A percentile compares a stretch with the other conserved stretches of the same genome.
These are phyloP conservation scores for Tinamus major DNA, from an alignment of 2,797 vertebrate genomes.

Conservation along the genomic window DNA sequence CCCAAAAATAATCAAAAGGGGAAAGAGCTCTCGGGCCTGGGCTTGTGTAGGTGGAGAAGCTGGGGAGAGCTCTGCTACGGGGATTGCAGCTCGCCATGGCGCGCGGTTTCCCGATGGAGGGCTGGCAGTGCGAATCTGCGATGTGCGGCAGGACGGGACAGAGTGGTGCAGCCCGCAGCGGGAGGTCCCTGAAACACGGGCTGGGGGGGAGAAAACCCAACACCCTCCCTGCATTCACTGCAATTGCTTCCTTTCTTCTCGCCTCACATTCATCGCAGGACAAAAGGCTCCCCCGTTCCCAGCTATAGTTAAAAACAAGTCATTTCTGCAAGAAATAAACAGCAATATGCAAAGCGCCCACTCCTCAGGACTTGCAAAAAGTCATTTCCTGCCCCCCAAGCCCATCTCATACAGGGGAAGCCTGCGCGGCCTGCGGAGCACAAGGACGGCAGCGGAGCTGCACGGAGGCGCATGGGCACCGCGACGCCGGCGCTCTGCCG, in stretches of 20 bases:
- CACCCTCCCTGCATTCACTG: neutral
- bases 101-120: no score
- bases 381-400: fast-evolving
- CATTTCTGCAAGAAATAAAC: neutral
- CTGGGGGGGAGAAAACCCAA: neutral
- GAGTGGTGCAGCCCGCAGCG: no score
- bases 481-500: neutral
- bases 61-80: no score
- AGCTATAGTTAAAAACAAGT: neutral
- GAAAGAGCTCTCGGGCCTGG: no score
- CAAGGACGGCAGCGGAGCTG: neutral
- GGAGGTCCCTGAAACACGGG: no score
- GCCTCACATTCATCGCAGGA: neutral
- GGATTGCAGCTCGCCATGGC: no score
- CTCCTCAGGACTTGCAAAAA: neutral
- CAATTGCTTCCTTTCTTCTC: neutral
- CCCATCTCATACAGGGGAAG: neutral
- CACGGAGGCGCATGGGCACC: neutral
- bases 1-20: no score
- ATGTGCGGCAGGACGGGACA: no score
- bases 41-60: no score
- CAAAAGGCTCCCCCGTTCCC: neutral
- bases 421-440: fast-evolving
- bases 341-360: neutral
- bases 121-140: no score